phyloP scores from a whole-genome alignment of 2,888 invertebrate genomes.

The Pristionchus entomophagus region DNA sequence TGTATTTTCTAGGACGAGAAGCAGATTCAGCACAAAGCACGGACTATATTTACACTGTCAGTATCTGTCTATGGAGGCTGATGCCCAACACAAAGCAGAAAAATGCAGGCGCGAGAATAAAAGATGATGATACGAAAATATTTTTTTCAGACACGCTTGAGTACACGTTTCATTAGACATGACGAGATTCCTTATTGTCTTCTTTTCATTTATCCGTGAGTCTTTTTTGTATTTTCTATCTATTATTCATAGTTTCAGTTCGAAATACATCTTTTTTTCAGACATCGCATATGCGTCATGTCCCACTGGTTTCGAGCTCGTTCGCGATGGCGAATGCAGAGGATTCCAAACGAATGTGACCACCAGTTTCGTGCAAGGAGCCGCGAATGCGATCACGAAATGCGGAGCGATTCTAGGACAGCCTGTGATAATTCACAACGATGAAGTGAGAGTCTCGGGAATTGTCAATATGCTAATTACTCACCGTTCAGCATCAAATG shows the following conservation, averaged over 20 bases:
- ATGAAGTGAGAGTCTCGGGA: not conserved
- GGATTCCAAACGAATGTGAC: not conserved
- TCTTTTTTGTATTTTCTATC: no score
- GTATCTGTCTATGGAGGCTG: not conserved
- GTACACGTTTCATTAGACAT: no score
- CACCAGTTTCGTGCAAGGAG: not conserved
- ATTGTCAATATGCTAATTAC: not conserved
- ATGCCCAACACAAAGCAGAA: not conserved
- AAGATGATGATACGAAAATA: no score
- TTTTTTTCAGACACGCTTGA: no score
- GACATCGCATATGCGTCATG: not conserved
- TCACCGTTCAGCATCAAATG: not conserved
- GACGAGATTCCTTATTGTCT: no score
- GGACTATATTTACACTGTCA: not conserved
- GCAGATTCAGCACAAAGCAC: not conserved
- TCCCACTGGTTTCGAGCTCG: not conserved
- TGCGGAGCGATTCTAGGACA: not conserved
- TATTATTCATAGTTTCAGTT: no score
- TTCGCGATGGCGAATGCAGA: not conserved
- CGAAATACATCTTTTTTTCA: not conserved
- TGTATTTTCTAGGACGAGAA: no score
- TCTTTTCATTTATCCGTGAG: no score
- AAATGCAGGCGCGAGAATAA: no score
- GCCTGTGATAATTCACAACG: not conserved
- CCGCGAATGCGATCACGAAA: not conserved